These are phyloP conservation scores for Micronycteris hirsuta DNA, from an alignment of 2,113 vertebrate species.

Conservation along the genomic window DNA sequence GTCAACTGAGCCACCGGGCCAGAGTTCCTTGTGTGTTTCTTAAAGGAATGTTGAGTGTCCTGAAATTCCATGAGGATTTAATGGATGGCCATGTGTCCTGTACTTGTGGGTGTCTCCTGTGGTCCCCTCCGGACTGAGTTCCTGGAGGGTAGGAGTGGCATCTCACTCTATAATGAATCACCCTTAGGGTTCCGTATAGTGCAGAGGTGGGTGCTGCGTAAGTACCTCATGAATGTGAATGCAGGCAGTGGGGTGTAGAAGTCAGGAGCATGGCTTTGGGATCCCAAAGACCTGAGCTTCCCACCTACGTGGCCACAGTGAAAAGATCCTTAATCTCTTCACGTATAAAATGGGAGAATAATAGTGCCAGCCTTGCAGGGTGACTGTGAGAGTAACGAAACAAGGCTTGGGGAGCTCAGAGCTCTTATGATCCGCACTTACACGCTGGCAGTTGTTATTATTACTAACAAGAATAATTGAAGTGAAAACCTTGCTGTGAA, in stretches of 20 bases:
- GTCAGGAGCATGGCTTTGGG: neutral
- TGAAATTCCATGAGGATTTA: neutral
- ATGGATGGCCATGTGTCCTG: fast-evolving
- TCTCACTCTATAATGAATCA: neutral
- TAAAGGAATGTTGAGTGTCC: neutral
- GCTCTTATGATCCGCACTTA: neutral
- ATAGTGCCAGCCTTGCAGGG: neutral
- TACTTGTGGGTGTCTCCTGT: neutral
- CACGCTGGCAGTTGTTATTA: neutral
- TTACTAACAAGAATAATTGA: neutral
- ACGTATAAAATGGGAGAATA: neutral
- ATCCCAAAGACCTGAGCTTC: neutral
- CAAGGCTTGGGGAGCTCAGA: neutral
- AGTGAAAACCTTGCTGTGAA: neutral
- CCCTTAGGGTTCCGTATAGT: no score
- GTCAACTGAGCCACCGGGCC: neutral
- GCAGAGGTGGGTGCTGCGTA: fast-evolving
- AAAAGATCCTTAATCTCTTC: neutral
- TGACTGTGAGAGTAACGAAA: conserved; percentile 9
- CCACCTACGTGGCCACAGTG: neutral
- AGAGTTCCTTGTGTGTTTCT: neutral
- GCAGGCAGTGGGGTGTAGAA: neutral
- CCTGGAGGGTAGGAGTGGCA: neutral
- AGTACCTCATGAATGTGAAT: neutral
- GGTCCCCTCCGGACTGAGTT: neutral